A percentile compares a stretch with the other conserved stretches of the same genome.
phyloP scores from a whole-genome alignment of 2,113 vertebrate genomes.

The Suricata suricatta region DNA sequence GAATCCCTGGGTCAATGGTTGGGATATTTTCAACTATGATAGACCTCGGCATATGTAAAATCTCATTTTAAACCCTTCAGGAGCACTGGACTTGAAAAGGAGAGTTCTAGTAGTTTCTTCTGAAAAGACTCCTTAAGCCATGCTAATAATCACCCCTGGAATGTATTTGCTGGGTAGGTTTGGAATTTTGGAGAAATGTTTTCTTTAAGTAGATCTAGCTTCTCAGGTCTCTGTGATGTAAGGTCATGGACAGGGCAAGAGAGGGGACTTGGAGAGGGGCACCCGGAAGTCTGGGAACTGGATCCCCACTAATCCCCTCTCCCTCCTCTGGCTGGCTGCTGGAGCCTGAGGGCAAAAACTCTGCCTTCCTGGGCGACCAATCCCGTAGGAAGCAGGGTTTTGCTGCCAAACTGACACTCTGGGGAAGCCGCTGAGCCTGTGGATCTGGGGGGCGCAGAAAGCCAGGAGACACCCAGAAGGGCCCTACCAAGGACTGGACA shows the following conservation, averaged over 20 bases:
- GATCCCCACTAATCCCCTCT: neutral
- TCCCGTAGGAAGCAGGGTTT: neutral
- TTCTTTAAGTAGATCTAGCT: constrained; percentile 50
- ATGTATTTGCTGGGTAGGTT: constrained; percentile 43
- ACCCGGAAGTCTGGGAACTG: neutral
- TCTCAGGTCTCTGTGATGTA: neutral
- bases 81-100: neutral
- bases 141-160: constrained; percentile 57
- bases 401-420: neutral
- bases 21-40: neutral
- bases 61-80: constrained; percentile 26
- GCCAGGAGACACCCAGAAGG: neutral
- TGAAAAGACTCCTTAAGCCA: constrained; percentile 32
- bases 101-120: constrained; percentile 44
- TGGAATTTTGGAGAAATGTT: constrained; percentile 56
- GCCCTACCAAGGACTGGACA: constrained; percentile 3
- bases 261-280: neutral
- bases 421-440: neutral
- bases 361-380: neutral
- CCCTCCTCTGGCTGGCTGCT: neutral
- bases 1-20: neutral
- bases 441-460: neutral
- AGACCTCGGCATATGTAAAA: neutral
- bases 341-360: neutral
- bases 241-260: neutral